Evolutionary conservation across 2,888 invertebrate genomes (phyloP).

Genomic region (Achlya flavicornis): DNA sequence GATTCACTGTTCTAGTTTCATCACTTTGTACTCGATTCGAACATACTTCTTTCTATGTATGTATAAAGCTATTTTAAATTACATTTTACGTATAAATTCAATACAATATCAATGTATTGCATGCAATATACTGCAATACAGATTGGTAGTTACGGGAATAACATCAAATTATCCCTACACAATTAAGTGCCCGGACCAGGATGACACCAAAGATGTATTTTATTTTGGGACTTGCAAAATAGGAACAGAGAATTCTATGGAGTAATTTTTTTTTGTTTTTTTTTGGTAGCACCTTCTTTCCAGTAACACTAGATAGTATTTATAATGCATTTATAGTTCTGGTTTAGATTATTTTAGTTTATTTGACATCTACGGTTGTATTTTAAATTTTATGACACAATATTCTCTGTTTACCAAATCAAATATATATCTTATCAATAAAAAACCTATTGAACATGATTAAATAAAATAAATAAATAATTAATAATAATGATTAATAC

Average conservation of each 20-base stretch:
- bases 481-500: too few relatives aligned
- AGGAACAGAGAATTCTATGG: conserved; percentile 37
- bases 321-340: too few relatives aligned
- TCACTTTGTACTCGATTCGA: conserved; percentile 38
- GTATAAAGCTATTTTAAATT: not conserved
- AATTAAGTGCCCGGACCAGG: conserved; percentile 53
- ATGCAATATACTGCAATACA: conserved; percentile 55
- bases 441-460: too few relatives aligned
- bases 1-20: conserved; percentile 49
- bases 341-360: too few relatives aligned
- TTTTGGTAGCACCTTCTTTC: not conserved
- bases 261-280: conserved; percentile 22
- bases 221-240: conserved; percentile 56
- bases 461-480: too few relatives aligned
- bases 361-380: too few relatives aligned
- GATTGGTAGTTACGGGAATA: conserved; percentile 45
- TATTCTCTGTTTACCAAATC: too few relatives aligned
- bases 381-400: too few relatives aligned
- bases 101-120: conserved; percentile 48
- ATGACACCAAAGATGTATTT: conserved; percentile 64
- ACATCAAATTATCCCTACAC: conserved; percentile 59
- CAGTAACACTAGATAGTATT: not conserved
- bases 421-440: too few relatives aligned
- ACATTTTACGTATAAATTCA: conserved; percentile 17
- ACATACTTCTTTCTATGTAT: conserved; percentile 26